phyloP scores from a whole-genome alignment of 2,113 vertebrate species.

The Turnix velox region DNA sequence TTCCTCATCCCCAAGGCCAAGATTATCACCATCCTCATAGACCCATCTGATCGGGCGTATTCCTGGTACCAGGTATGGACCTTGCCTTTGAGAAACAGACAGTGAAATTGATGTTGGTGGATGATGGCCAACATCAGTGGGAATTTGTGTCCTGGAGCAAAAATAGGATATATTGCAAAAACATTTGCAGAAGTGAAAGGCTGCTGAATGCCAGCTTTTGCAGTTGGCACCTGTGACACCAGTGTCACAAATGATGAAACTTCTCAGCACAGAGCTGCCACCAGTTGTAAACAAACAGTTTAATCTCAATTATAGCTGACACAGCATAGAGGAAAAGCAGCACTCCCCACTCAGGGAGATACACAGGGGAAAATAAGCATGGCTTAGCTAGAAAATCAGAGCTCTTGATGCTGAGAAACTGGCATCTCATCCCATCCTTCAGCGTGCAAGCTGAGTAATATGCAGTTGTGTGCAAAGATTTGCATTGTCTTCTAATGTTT shows the following conservation, averaged over 20 bases:
- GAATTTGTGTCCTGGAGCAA: neutral
- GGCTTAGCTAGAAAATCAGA: neutral
- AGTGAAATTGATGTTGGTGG: neutral
- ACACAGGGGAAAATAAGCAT: neutral
- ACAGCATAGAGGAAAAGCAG: neutral
- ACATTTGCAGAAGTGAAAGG: neutral
- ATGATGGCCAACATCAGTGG: neutral
- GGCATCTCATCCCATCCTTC: neutral
- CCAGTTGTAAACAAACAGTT: conserved; percentile 18
- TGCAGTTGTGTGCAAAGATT: fast-evolving
- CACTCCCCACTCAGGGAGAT: neutral
- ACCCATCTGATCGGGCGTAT: conserved; percentile 94
- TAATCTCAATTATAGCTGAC: conserved; percentile 40
- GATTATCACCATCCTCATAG: conserved; percentile 95
- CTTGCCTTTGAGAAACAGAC: fast-evolving
- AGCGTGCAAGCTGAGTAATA: neutral
- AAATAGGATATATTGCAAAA: neutral
- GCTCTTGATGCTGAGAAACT: neutral
- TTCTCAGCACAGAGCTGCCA: neutral
- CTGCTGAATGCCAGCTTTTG: neutral
- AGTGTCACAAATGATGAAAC: conserved; percentile 6
- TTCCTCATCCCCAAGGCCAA: conserved; percentile 93
- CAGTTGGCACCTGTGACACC: conserved; percentile 15
- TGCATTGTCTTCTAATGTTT: neutral
- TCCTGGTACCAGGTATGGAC: conserved; percentile 94